Base-by-base conservation (phyloP, 1,140 invertebrate genomes). In the Eueides isabella region DNA sequence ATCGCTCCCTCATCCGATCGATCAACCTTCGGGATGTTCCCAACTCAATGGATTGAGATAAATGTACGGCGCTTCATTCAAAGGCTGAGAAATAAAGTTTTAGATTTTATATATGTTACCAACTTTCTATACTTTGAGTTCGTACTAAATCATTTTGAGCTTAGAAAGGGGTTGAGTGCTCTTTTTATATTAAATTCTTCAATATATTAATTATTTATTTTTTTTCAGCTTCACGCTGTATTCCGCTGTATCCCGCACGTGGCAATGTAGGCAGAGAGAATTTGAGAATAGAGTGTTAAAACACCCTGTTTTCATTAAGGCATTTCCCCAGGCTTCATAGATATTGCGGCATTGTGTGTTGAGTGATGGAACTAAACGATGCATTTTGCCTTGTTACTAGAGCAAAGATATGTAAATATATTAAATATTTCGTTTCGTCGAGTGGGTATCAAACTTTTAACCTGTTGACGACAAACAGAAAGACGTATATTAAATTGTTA, bases 21-120 rank as follows among this genome's bases (percentile, higher is more conserved):
- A 88, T 88, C 86, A 85, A 69, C 77, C 77, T 83, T 66, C 75
- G 71, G 65, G 76, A 83, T 78, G 79, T 82, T 83, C 75, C 71
- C 78, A 78, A 80, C 79, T 82, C 81, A 85, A 87, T 85, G 84
- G 83, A 87, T 85, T 86, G 81, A 86, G 82, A 87, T 86, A 80
- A 86, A 87, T 87, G 82, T 80, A 75, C 55, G 33, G 14, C 69
- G 66, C 61, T 76, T 63, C 63, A 77, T 81, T 81, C 75, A 81
- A 71, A 76, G 31, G 65, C 41, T 70, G 70, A 71, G 74, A 63
- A 71, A 67, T 72, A 72, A 66, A 62, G 38, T 61, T 70, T 44
- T 63, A 28, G 11, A 65, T 66, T 66, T 66, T 38, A 70, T 61
- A 63, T 66, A 70, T 55, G 63, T 61, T 65, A 41, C 2, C 23